Evolutionary conservation across 2,888 invertebrate genomes (phyloP), one percentile per base, ranked within the genome.

Genomic region (Sclerodermus sp.): DNA sequence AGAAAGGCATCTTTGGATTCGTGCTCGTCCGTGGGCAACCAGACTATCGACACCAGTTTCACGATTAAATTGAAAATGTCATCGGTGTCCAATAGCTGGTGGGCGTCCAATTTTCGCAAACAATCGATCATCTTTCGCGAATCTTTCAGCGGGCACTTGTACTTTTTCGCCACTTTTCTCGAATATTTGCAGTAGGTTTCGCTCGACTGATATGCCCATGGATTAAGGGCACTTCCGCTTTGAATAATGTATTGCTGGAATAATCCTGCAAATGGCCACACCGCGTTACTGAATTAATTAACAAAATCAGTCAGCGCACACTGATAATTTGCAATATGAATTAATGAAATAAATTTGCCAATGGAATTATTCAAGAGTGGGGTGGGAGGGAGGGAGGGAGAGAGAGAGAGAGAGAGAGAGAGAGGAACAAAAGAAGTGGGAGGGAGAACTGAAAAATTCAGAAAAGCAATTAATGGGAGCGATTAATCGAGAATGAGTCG

Each of bases 201-300:
- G 10, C 42, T 52, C 1, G 53, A 48, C 2, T 30, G 30, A 42
- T 50, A 59, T 1, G 47, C 52, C 58, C 55, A 57, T 6, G 54
- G 50, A 32, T 42, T 18, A 13, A 60, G 36, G n/a, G 53, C 47
- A 43, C 45, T 54, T 53, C 65, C 67, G 30, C 64, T 63, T 13
- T 64, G 57, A 16, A 59, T 37, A 39, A 67, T 65, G 30, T 55
- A 58, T 40, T 55, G 56, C 39, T 62, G 49, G 42, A 64, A 67
- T 18, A 65, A 48, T 1, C 57, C 67, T 66, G 39, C n/a, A n/a
- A n/a, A n/a, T n/a, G n/a, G n/a, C n/a, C n/a, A n/a, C n/a, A n/a
- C n/a, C n/a, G n/a, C n/a, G n/a, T n/a, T n/a, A n/a, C n/a, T n/a
- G n/a, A n/a, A n/a, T n/a, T n/a, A n/a, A n/a, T n/a, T n/a, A n/a